Evolutionary conservation across 2,888 invertebrate genomes (phyloP), one percentile per base, ranked within the genome.

Genomic region (Panzeria rudis): DNA sequence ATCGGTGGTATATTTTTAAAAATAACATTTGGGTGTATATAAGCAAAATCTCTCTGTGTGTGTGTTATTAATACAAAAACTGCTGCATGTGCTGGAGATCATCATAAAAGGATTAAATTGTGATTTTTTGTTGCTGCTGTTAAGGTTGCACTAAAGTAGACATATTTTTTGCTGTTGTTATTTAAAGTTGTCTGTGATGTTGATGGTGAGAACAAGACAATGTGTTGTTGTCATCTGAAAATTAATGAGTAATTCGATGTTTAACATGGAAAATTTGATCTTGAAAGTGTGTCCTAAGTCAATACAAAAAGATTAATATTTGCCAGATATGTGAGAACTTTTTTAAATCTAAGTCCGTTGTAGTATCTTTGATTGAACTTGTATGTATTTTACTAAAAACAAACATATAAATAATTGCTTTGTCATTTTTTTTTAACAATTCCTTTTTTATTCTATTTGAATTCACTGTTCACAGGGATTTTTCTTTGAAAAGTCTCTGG

Each of bases 41-140:
- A 32, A 23, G 50, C 0, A 9, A 61, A 38, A 69, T 66, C 64
- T 54, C 59, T 20, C 23, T 54, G 35, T 25, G 3, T 41, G 56
- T 13, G 8, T 61, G 23, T 41, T 47, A 35, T 54, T 41, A 61
- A 35, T n/a, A 35, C 20, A 52, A 61, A 78, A 62, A 71, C 9
- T 64, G 50, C 71, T 82, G 83, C 86, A 86, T 86, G 83, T 80
- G 83, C 59, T 69, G 32, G 52, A 83, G 86, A 86, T 86, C 86
- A 86, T 86, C 86, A 86, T 86, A 80, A 86, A 86, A 86, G 86
- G 86, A 86, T 86, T 86, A 83, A 83, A 80, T 72, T 38, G 50
- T 66, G 83, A 72, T 75, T 73, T 78, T 68, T 41, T 20, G 61
- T 76, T 71, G 29, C 17, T 69, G 23, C 32, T 64, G 41, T 72